Evolutionary conservation across 2,888 invertebrate species (phyloP).

Genomic region (Hypena proboscidalis): DNA sequence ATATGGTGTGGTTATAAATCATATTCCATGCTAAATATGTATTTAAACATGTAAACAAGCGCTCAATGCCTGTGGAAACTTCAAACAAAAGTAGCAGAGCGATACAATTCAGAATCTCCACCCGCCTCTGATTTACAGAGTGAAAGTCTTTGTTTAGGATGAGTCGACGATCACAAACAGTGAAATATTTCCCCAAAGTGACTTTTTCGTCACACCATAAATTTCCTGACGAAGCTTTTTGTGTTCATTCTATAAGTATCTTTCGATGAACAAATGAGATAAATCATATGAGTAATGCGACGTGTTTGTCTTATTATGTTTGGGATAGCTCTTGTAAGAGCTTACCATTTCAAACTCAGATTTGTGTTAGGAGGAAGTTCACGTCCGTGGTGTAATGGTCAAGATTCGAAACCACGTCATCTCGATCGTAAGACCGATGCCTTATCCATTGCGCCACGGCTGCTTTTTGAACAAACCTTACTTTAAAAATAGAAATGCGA

Average conservation of each 20-base stretch:
- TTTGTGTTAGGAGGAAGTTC: too few species aligned
- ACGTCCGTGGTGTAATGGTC: too few species aligned
- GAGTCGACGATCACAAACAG: slow-evolving; percentile 21
- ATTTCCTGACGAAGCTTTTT: slow-evolving; percentile 36
- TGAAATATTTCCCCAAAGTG: slow-evolving; percentile 21
- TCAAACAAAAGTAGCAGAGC: slow-evolving; percentile 14
- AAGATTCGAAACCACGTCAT: too few species aligned
- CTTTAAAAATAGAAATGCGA: too few species aligned
- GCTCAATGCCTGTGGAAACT: slow-evolving; percentile 4
- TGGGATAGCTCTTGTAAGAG: too few species aligned
- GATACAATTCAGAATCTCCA: slow-evolving; percentile 28
- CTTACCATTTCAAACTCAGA: too few species aligned
- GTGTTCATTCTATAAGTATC: slow-evolving; percentile 11
- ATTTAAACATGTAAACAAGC: slow-evolving; percentile 16
- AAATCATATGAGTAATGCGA: slow-evolving; percentile 42
- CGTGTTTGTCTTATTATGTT: slow-evolving; percentile 18
- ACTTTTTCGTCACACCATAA: slow-evolving; percentile 33
- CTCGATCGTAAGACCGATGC: too few species aligned
- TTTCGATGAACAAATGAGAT: slow-evolving; percentile 42
- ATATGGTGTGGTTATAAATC: too few species aligned
- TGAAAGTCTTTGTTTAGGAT: slow-evolving; percentile 36
- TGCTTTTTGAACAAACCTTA: too few species aligned
- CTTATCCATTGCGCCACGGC: too few species aligned
- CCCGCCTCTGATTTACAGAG: slow-evolving; percentile 19
- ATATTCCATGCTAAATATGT: too few species aligned